Conservation (phyloP, 2,888 invertebrate species). For the Caprella mutica region DNA sequence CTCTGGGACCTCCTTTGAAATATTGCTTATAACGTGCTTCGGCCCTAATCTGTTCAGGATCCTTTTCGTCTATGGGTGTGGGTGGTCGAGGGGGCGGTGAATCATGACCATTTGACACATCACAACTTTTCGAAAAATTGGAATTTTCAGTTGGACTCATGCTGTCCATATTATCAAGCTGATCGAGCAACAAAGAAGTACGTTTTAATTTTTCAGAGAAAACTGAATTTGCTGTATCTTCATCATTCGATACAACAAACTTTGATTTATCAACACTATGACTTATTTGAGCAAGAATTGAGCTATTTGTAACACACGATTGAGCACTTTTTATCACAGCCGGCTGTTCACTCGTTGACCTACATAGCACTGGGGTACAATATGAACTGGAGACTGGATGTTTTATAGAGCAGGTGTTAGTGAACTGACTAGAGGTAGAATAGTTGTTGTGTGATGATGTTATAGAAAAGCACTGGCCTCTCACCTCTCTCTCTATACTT, state of each 20-base stretch:
- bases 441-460: background rate
- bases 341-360: too few species aligned
- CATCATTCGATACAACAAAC: too few species aligned
- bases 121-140: background rate
- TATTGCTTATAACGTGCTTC: constrained; percentile 24
- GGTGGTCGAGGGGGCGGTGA: constrained; percentile 28
- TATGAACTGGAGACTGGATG: too few species aligned
- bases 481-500: background rate
- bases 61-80: constrained; percentile 29
- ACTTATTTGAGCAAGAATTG: too few species aligned
- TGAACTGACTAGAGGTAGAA: background rate
- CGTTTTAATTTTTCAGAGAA: constrained; percentile 7
- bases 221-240: too few species aligned
- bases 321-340: background rate
- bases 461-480: constrained; percentile 5
- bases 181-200: background rate
- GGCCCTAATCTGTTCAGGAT: constrained; percentile 26
- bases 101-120: background rate
- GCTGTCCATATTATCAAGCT: background rate
- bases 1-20: constrained; percentile 20
- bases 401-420: too few species aligned
- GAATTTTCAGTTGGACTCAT: background rate
- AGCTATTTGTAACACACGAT: too few species aligned
- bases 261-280: too few species aligned
- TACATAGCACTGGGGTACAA: too few species aligned